phyloP scores from a whole-genome alignment of 2,797 vertebrate species.

The Acanthurus leucopareius region DNA sequence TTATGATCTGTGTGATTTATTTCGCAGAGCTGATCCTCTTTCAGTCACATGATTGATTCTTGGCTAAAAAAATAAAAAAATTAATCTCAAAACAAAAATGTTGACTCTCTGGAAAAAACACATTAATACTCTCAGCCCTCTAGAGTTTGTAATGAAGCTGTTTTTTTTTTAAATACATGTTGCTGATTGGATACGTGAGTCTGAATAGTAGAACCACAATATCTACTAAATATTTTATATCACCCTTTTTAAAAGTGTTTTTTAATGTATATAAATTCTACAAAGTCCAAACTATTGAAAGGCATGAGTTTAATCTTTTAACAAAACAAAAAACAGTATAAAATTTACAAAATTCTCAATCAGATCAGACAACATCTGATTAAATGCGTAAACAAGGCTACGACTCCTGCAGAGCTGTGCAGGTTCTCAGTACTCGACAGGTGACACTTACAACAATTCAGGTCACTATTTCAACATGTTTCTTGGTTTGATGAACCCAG shows the following conservation, averaged over 20 bases:
- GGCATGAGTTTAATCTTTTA: slow-evolving; percentile 14
- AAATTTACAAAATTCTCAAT: slow-evolving; percentile 53
- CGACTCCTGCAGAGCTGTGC: slow-evolving; percentile 7
- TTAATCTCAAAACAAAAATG: slow-evolving; percentile 29
- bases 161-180: slow-evolving; percentile 28
- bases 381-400: slow-evolving; percentile 46
- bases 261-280: not conserved
- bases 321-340: slow-evolving; percentile 51
- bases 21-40: slow-evolving; percentile 15
- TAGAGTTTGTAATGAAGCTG: slow-evolving; percentile 43
- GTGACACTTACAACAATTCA: slow-evolving; percentile 18
- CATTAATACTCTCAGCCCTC: slow-evolving; percentile 22
- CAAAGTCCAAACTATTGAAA: slow-evolving; percentile 21
- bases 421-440: slow-evolving; percentile 1
- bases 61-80: slow-evolving; percentile 3
- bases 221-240: not conserved
- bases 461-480: slow-evolving; percentile 7
- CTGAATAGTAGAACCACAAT: slow-evolving; percentile 22
- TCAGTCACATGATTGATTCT: not conserved
- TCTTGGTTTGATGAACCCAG: slow-evolving; percentile 26
- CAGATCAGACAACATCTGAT: slow-evolving; percentile 36
- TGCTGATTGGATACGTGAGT: slow-evolving; percentile 14
- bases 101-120: slow-evolving; percentile 22
- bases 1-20: slow-evolving; percentile 42
- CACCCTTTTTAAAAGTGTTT: not conserved